Conservation (phyloP, 2,888 invertebrate species). For the Epicampocera succincta region DNA sequence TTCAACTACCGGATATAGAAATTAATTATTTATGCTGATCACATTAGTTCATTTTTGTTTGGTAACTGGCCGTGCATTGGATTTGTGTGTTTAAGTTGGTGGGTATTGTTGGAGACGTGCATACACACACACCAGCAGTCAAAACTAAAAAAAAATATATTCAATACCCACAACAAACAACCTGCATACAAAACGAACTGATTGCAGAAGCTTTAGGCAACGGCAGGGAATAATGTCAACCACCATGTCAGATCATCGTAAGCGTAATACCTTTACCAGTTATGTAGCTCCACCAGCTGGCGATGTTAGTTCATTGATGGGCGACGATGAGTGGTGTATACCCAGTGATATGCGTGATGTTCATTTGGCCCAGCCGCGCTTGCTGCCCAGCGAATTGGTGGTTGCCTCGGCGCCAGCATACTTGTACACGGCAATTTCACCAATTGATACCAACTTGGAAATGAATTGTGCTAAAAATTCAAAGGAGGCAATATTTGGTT, state of each 20-base stretch:
- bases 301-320: conserved; percentile 68
- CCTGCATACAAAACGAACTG: no score
- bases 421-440: conserved; percentile 87
- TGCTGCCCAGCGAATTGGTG: conserved; percentile 85
- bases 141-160: neutral
- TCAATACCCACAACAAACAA: neutral
- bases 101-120: conserved; percentile 41
- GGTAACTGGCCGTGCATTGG: conserved; percentile 23
- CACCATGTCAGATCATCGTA: conserved; percentile 70
- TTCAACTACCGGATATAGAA: conserved; percentile 63
- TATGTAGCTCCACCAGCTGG: conserved; percentile 78
- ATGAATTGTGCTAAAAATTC: conserved; percentile 60
- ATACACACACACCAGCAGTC: conserved; percentile 11
- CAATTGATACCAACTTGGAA: conserved; percentile 83
- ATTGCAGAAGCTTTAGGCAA: no score
- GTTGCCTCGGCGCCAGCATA: conserved; percentile 93
- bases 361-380: conserved; percentile 75
- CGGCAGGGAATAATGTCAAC: conserved; percentile 43
- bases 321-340: conserved; percentile 77
- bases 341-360: conserved; percentile 77
- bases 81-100: conserved; percentile 35
- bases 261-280: conserved; percentile 78
- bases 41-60: conserved; percentile 49
- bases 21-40: conserved; percentile 68
- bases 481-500: conserved; percentile 90